phyloP scores from a whole-genome alignment of 2,113 vertebrate genomes.

The Chionomys nivalis region DNA sequence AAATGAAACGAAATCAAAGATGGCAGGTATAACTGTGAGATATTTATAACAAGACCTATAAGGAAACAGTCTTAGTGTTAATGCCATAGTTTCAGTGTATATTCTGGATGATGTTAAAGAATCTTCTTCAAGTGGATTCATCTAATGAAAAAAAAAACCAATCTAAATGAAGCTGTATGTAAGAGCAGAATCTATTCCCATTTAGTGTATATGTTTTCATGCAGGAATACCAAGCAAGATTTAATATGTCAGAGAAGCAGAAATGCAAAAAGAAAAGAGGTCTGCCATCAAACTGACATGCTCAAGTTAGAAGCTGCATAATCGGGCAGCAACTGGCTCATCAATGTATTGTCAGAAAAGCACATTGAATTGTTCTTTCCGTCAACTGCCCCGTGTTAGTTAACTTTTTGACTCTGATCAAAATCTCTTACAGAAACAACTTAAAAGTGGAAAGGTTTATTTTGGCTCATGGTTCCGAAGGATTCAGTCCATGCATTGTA shows the following conservation, averaged over 20 bases:
- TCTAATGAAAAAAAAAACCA: too few relatives aligned
- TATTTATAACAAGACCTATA: too few relatives aligned
- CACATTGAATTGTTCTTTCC: constrained; percentile 36
- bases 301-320: background rate
- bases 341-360: constrained; percentile 34
- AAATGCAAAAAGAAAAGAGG: background rate
- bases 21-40: too few relatives aligned
- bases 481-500: background rate
- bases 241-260: background rate
- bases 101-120: too few relatives aligned
- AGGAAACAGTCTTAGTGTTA: too few relatives aligned
- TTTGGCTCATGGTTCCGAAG: background rate
- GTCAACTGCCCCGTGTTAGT: constrained; percentile 4
- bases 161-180: background rate
- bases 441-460: background rate
- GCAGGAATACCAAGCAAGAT: background rate
- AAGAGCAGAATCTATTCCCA: background rate
- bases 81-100: too few relatives aligned
- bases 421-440: background rate
- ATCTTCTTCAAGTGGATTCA: too few relatives aligned
- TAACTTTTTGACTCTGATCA: background rate
- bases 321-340: background rate
- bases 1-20: too few relatives aligned
- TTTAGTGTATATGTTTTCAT: background rate
- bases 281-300: background rate